Base-by-base conservation (phyloP, 1,140 invertebrate species). In the Ylistrum balloti region DNA sequence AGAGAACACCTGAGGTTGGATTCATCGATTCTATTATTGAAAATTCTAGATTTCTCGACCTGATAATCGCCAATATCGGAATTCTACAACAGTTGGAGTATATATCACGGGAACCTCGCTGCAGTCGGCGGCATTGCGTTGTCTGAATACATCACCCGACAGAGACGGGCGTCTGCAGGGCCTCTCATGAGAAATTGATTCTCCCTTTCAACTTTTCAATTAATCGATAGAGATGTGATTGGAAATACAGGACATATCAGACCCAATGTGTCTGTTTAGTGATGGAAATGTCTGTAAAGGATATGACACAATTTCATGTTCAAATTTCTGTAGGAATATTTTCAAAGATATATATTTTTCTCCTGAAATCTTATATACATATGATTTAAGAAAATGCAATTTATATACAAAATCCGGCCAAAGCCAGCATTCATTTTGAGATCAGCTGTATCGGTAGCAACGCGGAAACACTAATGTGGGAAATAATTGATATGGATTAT, bases 201-300 rank as follows among this genome's bases (percentile, higher is more conserved):
- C 22, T 74, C 56, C 56, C 56, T 74, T 74, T 74, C n/a, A 74
- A 74, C 22, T 74, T 74, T 74, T 28, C 56, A 74, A 74, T 74
- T 9, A 74, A 74, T 74, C 56, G 56, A 74, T 74, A 74, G n/a
- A 9, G n/a, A 74, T 17, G 56, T 28, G 56, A 74, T 74, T 74
- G 56, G 56, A 28, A 74, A 74, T 7, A n/a, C 22, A 74, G n/a
- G 28, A 1, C n/a, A 74, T n/a, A n/a, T 74, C 22, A 74, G 56
- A 74, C 5, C n/a, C 9, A 9, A 28, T 3, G 22, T 74, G 56
- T 74, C 22, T 74, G 56, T 28, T 28, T 74, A n/a, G n/a, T n/a
- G n/a, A n/a, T n/a, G n/a, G n/a, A n/a, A n/a, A n/a, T n/a, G n/a
- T n/a, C n/a, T n/a, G n/a, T n/a, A n/a, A n/a, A n/a, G n/a, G n/a